A percentile compares a stretch with the other conserved stretches of the same genome.
Conservation (phyloP, 2,888 invertebrate genomes). For the Scelioninae gen. 2 region DNA sequence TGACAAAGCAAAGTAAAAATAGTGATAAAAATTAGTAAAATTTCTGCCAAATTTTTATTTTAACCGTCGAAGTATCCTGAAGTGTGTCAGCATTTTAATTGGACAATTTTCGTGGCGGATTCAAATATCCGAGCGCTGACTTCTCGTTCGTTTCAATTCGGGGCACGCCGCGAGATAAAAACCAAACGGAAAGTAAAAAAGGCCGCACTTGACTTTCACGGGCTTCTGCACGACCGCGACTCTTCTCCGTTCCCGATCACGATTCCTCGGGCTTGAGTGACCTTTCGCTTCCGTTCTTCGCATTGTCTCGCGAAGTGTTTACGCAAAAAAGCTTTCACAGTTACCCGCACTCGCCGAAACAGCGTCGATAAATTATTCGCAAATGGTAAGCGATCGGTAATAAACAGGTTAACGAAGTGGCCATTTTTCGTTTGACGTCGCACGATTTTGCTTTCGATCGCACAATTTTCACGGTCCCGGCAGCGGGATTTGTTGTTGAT, state of each 20-base stretch:
- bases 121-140: neutral
- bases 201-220: conserved; percentile 39
- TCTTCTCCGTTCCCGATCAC: conserved; percentile 30
- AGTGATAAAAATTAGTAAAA: no score
- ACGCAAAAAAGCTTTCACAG: neutral
- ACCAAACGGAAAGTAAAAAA: conserved; percentile 11
- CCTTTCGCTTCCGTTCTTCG: conserved; percentile 28
- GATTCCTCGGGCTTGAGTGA: conserved; percentile 37
- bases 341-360: neutral
- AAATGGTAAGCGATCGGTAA: neutral
- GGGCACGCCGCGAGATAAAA: neutral
- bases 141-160: conserved; percentile 11
- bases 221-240: conserved; percentile 23
- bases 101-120: neutral
- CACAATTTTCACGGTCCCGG: conserved; percentile 3
- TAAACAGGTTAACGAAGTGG: neutral
- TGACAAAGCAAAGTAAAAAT: no score
- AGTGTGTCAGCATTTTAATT: conserved; percentile 6
- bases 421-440: neutral
- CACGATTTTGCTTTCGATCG: conserved; percentile 5
- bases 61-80: conserved; percentile 5
- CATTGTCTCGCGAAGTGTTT: conserved; percentile 15
- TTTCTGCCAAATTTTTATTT: neutral
- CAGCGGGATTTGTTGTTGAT: no score
- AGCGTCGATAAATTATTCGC: conserved; percentile 5